Evolutionary conservation across 2,888 invertebrate genomes (phyloP), one percentile per base, ranked within the genome.

Genomic region (Drosophila sordidula): DNA sequence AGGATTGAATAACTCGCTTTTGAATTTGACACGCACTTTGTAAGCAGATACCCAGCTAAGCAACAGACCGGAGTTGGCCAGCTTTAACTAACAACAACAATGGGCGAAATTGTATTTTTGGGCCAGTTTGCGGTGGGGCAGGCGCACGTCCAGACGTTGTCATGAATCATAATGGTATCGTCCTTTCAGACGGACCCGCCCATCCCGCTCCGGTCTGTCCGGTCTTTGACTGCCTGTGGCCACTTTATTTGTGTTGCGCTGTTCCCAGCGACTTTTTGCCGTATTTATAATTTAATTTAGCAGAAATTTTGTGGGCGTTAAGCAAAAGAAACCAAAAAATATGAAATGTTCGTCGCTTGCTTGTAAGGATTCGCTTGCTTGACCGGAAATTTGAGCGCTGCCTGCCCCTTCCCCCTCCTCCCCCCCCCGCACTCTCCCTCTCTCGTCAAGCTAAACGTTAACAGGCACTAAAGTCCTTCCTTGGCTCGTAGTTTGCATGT

Each of bases 211-310:
- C 14, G 26, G 26, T 9, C n/a, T 5, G 49, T 14, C 38, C 36
- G 38, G 39, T 26, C 42, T 22, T 12, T n/a, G 61, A 45, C 66
- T 49, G 78, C 71, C 73, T 81, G 66, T 70, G 75, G 66, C 68
- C 69, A 79, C 78, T 80, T 72, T 86, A 75, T 82, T 72, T 72
- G 63, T 75, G 75, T 58, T 76, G 66, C 59, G 61, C 58, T 51
- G 51, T 69, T 69, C 58, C 61, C 80, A 70, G 71, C 73, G 86
- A 82, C 81, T 85, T 86, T 80, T 78, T 80, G 78, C 70, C 75
- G 81, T 87, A 88, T 87, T 85, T 85, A 87, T 85, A 85, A 85
- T 87, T 88, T 87, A 85, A 85, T 85, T 85, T 84, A 85, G 87
- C 87, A 83, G 84, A 87, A 85, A 85, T 83, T 83, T 85, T 87